phyloP scores from a whole-genome alignment of 2,113 vertebrate genomes.

The Antechinus flavipes region DNA sequence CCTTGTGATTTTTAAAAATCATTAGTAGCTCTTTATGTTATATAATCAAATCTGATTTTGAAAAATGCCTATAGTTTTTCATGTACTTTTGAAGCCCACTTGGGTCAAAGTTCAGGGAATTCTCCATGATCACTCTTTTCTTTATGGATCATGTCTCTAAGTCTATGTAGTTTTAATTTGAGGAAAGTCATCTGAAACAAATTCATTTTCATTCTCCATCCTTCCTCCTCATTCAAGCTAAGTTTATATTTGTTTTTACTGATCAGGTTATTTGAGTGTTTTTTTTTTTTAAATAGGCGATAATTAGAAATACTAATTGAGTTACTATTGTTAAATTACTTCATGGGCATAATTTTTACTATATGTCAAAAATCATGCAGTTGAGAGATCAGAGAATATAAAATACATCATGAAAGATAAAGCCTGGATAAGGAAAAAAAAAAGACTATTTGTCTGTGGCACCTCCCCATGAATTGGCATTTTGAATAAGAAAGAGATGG shows the following conservation, averaged over 20 bases:
- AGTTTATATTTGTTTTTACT: conserved; percentile 41
- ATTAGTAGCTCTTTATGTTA: not conserved
- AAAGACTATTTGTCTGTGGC: not conserved
- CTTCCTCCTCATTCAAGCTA: conserved; percentile 20
- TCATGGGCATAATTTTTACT: not conserved
- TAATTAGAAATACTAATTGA: conserved; percentile 10
- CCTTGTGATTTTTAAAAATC: not conserved
- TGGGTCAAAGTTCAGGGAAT: not conserved
- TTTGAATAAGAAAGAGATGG: not conserved
- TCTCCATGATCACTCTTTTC: not conserved
- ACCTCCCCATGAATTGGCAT: not conserved
- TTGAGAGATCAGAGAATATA: not conserved
- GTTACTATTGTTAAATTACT: not conserved
- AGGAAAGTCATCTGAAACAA: conserved; percentile 47
- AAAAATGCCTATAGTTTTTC: conserved; percentile 19
- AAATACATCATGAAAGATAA: not conserved
- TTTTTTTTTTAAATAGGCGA: conserved; percentile 31
- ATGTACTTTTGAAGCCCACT: conserved; percentile 13
- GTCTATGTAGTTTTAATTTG: not conserved
- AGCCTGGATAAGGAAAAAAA: not conserved
- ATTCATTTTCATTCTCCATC: conserved; percentile 28
- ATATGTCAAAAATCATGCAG: not conserved
- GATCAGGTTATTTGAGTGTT: conserved; percentile 4
- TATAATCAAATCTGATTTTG: conserved; percentile 9
- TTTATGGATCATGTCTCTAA: not conserved